These are phyloP conservation scores for Semnopithecus entellus DNA, from an alignment of 2,113 vertebrate species.

Conservation along the genomic window DNA sequence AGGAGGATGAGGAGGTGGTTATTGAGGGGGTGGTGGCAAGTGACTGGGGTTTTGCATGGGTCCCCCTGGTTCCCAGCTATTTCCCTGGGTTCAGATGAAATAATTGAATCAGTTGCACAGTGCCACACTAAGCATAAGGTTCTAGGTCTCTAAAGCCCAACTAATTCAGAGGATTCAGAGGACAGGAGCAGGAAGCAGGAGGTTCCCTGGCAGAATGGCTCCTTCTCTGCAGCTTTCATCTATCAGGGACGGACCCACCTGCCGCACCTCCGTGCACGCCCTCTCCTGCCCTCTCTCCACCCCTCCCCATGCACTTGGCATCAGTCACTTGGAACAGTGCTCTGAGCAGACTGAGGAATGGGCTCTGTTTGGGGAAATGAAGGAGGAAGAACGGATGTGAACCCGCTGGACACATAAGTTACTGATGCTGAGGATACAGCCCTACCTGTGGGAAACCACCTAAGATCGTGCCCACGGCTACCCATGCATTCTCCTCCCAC, in stretches of 20 bases:
- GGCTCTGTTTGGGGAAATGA: background rate
- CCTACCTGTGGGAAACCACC: rapidly evolving
- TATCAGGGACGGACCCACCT: rapidly evolving
- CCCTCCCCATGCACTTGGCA: background rate
- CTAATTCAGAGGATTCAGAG: background rate
- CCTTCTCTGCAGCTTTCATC: background rate
- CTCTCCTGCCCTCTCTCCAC: background rate
- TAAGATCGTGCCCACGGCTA: rapidly evolving
- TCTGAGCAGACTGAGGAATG: background rate
- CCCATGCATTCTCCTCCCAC: no score
- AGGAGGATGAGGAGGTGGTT: no score
- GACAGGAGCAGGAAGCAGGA: background rate
- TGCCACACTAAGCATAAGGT: background rate
- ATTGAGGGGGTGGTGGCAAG: no score
- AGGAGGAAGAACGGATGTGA: background rate
- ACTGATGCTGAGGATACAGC: background rate
- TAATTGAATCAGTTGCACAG: background rate
- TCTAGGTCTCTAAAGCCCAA: background rate
- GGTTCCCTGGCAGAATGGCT: no score
- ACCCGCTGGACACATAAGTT: rapidly evolving
- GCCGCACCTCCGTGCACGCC: rapidly evolving
- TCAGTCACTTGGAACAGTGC: no score
- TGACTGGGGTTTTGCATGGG: background rate
- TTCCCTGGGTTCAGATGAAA: background rate
- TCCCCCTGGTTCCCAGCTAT: background rate